Conservation (phyloP, 2,797 vertebrate species). For the Mallotus villosus region DNA sequence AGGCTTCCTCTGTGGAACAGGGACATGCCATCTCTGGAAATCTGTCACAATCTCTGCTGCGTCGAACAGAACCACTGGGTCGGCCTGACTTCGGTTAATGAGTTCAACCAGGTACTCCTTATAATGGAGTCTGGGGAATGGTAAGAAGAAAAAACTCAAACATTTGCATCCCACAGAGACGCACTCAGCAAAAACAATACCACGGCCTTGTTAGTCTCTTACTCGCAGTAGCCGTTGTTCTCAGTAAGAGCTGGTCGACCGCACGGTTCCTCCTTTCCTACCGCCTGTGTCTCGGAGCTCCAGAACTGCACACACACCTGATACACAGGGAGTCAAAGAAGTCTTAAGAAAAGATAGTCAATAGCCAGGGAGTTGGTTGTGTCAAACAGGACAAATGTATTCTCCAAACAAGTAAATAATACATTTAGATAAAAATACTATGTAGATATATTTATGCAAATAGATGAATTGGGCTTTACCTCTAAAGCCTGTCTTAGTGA, state of each 20-base stretch:
- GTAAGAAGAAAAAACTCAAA: no score
- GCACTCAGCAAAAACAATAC: no score
- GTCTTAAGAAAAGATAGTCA: no score
- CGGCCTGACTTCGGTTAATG: constrained; percentile 61
- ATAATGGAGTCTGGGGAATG: constrained; percentile 65
- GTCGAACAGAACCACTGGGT: constrained; percentile 66
- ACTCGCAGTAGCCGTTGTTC: constrained; percentile 68
- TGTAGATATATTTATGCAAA: neutral
- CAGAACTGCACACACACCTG: constrained; percentile 67
- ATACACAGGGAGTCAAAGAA: constrained; percentile 1
- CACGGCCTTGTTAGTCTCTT: constrained; percentile 23
- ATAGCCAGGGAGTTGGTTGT: no score
- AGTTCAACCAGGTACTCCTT: constrained; percentile 75
- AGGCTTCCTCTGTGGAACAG: constrained; percentile 43
- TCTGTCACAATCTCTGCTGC: constrained; percentile 60
- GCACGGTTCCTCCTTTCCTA: constrained; percentile 63
- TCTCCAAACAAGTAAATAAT: no score
- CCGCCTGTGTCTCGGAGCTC: constrained; percentile 61
- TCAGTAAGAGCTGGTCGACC: constrained; percentile 43
- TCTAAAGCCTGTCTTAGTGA: constrained; percentile 23
- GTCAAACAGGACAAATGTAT: no score
- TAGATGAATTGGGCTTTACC: constrained; percentile 32
- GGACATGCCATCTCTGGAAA: constrained; percentile 64
- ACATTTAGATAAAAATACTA: neutral
- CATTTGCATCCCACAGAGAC: no score